These are phyloP conservation scores for Platichthys flesus DNA, from an alignment of 2,113 vertebrate species.

Conservation along the genomic window DNA sequence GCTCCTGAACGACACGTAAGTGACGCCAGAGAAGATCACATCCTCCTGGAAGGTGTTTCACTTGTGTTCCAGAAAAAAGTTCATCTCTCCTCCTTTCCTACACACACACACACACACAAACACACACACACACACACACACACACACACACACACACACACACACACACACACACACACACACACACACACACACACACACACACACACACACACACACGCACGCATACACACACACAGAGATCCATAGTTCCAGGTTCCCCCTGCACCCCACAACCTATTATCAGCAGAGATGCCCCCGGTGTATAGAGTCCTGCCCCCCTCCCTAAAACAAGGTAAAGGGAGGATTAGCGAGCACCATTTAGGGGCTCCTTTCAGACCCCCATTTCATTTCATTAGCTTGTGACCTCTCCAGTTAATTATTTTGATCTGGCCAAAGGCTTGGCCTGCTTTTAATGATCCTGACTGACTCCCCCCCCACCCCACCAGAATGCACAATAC, in stretches of 20 bases:
- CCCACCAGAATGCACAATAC: constrained; percentile 81
- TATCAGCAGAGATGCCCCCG: constrained; percentile 68
- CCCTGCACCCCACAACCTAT: constrained; percentile 57
- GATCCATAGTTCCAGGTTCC: constrained; percentile 24
- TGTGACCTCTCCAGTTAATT: constrained; percentile 87
- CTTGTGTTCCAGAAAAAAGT: not conserved
- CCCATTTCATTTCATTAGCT: constrained; percentile 85
- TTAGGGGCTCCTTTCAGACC: constrained; percentile 76
- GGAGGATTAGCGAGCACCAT: constrained; percentile 82
- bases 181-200: not conserved
- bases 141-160: too few species aligned
- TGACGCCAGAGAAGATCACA: constrained; percentile 1
- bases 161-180: constrained; percentile 23
- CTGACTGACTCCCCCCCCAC: constrained; percentile 75
- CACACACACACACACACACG: too few species aligned
- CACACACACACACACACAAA: constrained; percentile 1
- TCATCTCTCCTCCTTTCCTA: not conserved
- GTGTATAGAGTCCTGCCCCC: constrained; percentile 63
- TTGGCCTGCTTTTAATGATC: constrained; percentile 83
- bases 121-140: not conserved
- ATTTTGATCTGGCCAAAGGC: constrained; percentile 87
- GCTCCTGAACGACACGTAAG: not conserved
- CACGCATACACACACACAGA: not conserved
- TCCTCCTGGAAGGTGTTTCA: not conserved
- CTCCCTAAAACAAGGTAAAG: constrained; percentile 81